These are phyloP conservation scores for Sylvia atricapilla DNA, from an alignment of 2,113 vertebrate species.

Conservation along the genomic window DNA sequence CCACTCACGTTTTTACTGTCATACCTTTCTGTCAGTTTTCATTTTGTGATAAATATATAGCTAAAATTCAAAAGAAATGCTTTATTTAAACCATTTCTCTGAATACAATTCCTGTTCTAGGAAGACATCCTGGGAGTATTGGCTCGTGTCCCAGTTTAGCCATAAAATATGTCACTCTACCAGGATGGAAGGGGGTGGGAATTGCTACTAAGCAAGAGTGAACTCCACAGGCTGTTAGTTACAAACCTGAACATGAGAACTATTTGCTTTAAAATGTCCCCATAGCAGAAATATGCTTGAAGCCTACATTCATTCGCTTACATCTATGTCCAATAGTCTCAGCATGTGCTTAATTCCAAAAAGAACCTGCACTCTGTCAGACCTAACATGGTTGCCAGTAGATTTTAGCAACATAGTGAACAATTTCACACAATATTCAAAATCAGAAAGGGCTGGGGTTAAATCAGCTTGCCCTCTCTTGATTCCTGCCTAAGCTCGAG, in stretches of 20 bases:
- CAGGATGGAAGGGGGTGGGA: not conserved
- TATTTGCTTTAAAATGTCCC: not conserved
- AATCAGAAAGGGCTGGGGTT: not conserved
- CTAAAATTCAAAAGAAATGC: not conserved
- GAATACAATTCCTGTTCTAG: constrained; percentile 10
- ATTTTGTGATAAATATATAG: constrained; percentile 20
- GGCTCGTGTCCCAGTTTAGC: constrained; percentile 23
- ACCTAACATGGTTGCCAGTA: not conserved
- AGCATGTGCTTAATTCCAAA: not conserved
- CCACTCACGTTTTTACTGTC: not conserved
- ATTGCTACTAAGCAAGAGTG: not conserved
- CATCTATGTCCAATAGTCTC: not conserved
- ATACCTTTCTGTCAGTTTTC: constrained; percentile 13
- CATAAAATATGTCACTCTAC: not conserved
- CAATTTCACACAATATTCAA: constrained; percentile 1
- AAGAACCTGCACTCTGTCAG: constrained; percentile 12
- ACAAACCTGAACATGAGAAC: not conserved
- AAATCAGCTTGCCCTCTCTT: not conserved
- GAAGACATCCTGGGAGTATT: not conserved
- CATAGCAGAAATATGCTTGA: not conserved
- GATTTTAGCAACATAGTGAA: constrained; percentile 13
- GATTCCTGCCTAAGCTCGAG: not conserved
- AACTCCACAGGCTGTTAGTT: not conserved
- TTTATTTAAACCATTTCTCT: constrained; percentile 6
- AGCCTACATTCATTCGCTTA: not conserved